Percentiles rank a stretch among this genome's conserved stretches.
phyloP scores from a whole-genome alignment of 1,140 invertebrate genomes.

The Sitophilus oryzae region DNA sequence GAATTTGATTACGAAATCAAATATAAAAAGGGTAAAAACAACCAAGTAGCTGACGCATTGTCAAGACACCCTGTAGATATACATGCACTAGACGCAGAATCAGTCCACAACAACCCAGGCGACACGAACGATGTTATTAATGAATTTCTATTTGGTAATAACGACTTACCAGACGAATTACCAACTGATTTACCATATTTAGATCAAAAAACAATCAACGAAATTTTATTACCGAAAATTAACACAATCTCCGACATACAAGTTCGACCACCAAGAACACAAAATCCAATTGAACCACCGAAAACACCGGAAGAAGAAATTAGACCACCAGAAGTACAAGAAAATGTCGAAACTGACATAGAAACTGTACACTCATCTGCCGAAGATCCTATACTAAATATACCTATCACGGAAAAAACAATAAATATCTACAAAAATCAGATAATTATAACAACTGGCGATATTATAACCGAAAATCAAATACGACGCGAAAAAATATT shows the following conservation, averaged over 20 bases:
- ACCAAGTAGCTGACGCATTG: too few relatives aligned
- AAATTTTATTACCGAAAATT: conserved; percentile 7
- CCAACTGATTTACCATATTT: neutral
- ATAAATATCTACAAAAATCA: conserved; percentile 18
- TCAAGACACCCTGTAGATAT: conserved; percentile 26
- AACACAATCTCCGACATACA: conserved; percentile 7
- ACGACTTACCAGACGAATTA: too few relatives aligned
- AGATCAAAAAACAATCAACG: neutral
- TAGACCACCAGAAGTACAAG: too few relatives aligned
- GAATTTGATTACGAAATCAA: conserved; percentile 20
- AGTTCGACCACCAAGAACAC: neutral
- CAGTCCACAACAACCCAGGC: conserved; percentile 11
- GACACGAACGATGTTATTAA: conserved; percentile 8
- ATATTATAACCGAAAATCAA: neutral
- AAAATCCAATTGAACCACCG: neutral
- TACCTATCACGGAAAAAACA: conserved; percentile 11
- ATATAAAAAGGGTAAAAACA: conserved; percentile 42
- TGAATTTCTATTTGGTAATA: conserved; percentile 3
- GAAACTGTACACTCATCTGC: conserved; percentile 12
- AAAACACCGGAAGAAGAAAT: too few relatives aligned
- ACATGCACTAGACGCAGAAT: conserved; percentile 8
- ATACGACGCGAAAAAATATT: conserved; percentile 9
- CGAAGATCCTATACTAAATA: conserved; percentile 19
- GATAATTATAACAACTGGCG: conserved; percentile 1
- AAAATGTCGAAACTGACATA: too few relatives aligned